Base-by-base conservation (phyloP, 2,888 invertebrate species). In the Acanthosepion pharaonis region DNA sequence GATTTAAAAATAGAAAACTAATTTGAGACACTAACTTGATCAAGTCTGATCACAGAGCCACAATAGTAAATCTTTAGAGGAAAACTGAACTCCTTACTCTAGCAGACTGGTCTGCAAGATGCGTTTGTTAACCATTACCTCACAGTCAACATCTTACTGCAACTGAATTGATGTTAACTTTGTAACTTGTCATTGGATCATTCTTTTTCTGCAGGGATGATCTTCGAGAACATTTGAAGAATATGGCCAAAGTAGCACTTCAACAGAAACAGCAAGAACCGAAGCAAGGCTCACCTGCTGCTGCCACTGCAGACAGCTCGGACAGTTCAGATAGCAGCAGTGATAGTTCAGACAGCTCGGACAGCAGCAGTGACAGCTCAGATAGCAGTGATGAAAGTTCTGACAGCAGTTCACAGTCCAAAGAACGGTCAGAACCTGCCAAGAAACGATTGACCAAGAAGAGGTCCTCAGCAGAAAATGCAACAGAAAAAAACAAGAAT, bases 171-270 rank as follows among this genome's bases (percentile, higher is more conserved):
- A 28, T 64, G 25, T 64, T 25, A 64, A 64, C 64, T 64, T 23
- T 25, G 64, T 64, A 25, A 64, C 8, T 64, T 64, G 2, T 78
- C 3, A 78, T 78, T 78, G 78, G 28, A 78, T 78, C n/a, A 78
- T 28, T 78, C 18, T 78, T 94, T 59, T 94, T 92, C 96, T 96
- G 8, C 96, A 98, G 98, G 0, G 99, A 99, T 97, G 99, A 99
- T 96, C 97, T 99, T 92, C 98, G 99, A 95, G 99, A 99, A 96
- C 99, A 99, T 97, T 98, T 99, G 95, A 99, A 99, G 97, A 98
- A 98, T 96, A 98, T 98, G 97, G 98, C 98, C 0, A 97, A 97
- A 95, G 96, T 96, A 95, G 95, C 96, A 94, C 96, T 96, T 95
- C 96, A 96, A 94, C 96, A 96, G 95, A 96, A 96, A 94, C 96